Conservation (phyloP, 2,113 vertebrate genomes). For the Atrichornis clamosus region DNA sequence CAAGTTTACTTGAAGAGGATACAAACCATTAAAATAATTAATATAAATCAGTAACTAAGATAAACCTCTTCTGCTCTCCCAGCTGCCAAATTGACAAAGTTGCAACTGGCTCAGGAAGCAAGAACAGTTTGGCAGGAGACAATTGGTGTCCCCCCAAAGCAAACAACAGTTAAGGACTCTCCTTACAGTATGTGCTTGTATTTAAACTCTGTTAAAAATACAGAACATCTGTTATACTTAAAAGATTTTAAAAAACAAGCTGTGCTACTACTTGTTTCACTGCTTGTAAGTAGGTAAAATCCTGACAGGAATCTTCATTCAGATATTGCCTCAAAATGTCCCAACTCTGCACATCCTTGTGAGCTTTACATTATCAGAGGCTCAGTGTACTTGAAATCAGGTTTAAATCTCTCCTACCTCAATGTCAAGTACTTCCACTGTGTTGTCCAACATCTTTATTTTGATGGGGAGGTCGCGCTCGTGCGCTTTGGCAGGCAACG, state of each 20-base stretch:
- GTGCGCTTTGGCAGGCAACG: neutral
- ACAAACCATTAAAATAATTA: neutral
- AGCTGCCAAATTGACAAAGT: neutral
- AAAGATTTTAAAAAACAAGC: neutral
- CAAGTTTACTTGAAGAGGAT: neutral
- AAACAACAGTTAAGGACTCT: neutral
- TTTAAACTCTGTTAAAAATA: neutral
- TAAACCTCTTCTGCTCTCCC: neutral
- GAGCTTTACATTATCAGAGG: neutral
- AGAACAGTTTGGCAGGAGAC: neutral
- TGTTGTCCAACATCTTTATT: slow-evolving; percentile 87
- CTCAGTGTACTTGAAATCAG: neutral
- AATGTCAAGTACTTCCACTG: slow-evolving; percentile 80
- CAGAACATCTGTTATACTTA: neutral
- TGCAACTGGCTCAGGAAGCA: neutral
- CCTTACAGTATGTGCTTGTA: neutral
- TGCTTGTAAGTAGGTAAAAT: neutral
- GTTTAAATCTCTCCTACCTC: slow-evolving; percentile 77
- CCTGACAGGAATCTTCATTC: neutral
- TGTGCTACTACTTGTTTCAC: neutral
- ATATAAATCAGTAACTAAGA: neutral
- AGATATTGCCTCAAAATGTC: fast-evolving
- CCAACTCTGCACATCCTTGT: neutral
- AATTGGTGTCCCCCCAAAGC: neutral
- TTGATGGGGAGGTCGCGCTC: slow-evolving; percentile 74